These are phyloP conservation scores for Cairina moschata DNA, from an alignment of 2,113 vertebrate species.

Conservation along the genomic window DNA sequence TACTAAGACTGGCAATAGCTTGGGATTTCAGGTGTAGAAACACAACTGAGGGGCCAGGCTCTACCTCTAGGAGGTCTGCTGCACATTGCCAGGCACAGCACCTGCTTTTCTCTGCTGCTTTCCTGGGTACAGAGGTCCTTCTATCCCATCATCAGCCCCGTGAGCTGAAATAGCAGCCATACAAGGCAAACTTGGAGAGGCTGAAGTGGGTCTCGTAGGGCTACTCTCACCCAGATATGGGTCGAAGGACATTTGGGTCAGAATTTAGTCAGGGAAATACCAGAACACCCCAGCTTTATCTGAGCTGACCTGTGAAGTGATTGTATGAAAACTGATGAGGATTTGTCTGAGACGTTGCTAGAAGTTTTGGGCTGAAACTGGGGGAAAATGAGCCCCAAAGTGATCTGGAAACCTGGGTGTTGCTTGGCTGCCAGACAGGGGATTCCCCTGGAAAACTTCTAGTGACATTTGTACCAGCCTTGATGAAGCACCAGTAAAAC, in stretches of 20 bases:
- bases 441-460: background rate
- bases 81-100: background rate
- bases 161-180: background rate
- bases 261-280: too few species aligned
- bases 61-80: background rate
- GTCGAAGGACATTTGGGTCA: background rate
- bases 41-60: background rate
- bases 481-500: background rate
- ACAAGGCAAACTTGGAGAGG: background rate
- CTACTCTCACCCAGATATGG: background rate
- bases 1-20: background rate
- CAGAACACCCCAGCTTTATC: too few species aligned
- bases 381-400: background rate
- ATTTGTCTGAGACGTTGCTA: background rate
- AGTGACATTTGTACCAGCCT: background rate
- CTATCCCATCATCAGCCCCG: too few species aligned
- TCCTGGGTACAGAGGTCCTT: background rate
- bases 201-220: background rate
- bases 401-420: background rate
- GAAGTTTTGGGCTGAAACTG: background rate
- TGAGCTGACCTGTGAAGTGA: background rate
- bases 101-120: background rate
- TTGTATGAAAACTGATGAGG: background rate
- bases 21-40: background rate
- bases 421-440: background rate